Evolutionary conservation across 1,140 invertebrate genomes (phyloP).

Genomic region (Anoplolepis gracilipes): DNA sequence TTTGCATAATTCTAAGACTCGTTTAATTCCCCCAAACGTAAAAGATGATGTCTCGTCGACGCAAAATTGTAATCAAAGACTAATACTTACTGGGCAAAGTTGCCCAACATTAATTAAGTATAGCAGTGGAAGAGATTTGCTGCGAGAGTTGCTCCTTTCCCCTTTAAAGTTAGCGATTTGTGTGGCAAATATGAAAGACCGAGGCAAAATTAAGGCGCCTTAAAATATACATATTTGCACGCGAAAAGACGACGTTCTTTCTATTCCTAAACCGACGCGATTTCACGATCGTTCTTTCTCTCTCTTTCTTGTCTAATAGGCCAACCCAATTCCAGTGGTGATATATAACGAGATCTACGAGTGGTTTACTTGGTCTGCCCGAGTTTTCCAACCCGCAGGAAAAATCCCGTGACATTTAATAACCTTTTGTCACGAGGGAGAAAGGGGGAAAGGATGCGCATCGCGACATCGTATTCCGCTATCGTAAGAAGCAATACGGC

Average conservation of each 20-base stretch:
- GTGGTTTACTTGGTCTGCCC: slow-evolving; percentile 36
- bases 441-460: slow-evolving; percentile 15
- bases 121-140: neutral
- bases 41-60: slow-evolving; percentile 23
- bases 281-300: neutral
- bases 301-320: neutral
- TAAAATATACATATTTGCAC: slow-evolving; percentile 54
- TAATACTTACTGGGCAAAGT: neutral
- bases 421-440: slow-evolving; percentile 56
- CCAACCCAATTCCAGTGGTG: slow-evolving; percentile 46
- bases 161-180: slow-evolving; percentile 13
- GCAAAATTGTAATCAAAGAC: slow-evolving; percentile 38
- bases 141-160: neutral
- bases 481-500: slow-evolving; percentile 11
- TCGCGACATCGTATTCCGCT: slow-evolving; percentile 20
- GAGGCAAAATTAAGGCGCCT: slow-evolving; percentile 36
- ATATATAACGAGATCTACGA: slow-evolving; percentile 50
- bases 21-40: neutral
- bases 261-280: slow-evolving; percentile 7
- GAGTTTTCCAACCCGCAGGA: slow-evolving; percentile 38
- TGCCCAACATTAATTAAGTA: neutral
- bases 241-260: neutral
- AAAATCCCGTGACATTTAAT: slow-evolving; percentile 57
- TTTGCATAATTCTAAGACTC: slow-evolving; percentile 18
- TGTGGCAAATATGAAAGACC: slow-evolving; percentile 14